Conservation (phyloP, 1,140 invertebrate genomes). For the Zaprionus ghesquierei region DNA sequence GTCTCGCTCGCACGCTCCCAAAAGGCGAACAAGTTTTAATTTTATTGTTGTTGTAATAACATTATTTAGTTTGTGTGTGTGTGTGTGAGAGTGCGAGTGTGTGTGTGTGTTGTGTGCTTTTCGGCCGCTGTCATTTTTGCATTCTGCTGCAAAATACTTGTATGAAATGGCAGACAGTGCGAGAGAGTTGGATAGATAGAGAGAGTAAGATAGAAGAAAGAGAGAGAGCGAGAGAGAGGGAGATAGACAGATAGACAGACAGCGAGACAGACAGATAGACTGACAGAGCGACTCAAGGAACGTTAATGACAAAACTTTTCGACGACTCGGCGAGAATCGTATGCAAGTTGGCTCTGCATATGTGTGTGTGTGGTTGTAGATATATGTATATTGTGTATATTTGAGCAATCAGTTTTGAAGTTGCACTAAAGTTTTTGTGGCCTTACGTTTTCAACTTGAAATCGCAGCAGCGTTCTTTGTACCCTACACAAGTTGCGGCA, state of each 20-base stretch:
- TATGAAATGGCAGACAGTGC: conserved; percentile 56
- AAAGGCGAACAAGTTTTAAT: conserved; percentile 59
- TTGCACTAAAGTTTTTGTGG: conserved; percentile 61
- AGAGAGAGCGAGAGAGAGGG: not conserved
- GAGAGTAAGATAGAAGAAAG: not conserved
- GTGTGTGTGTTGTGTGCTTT: conserved; percentile 26
- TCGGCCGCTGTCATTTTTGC: conserved; percentile 64
- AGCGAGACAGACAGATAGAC: conserved; percentile 27
- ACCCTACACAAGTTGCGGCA: not conserved
- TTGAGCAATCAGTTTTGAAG: conserved; percentile 67
- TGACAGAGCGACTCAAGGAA: conserved; percentile 50
- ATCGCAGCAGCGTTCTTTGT: conserved; percentile 22
- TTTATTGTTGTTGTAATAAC: conserved; percentile 76
- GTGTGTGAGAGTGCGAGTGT: conserved; percentile 35
- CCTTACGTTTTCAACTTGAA: conserved; percentile 54
- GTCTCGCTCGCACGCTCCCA: conserved; percentile 32
- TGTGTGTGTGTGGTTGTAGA: not conserved
- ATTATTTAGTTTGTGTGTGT: conserved; percentile 60
- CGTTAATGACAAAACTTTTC: conserved; percentile 79
- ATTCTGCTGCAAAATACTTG: conserved; percentile 61
- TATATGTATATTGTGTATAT: conserved; percentile 36
- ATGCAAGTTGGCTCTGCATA: conserved; percentile 51
- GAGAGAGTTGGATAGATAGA: conserved; percentile 8
- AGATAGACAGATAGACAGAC: conserved; percentile 1
- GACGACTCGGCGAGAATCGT: conserved; percentile 66